These are phyloP conservation scores for Etheostoma spectabile DNA, from an alignment of 2,113 vertebrate genomes.

Conservation along the genomic window DNA sequence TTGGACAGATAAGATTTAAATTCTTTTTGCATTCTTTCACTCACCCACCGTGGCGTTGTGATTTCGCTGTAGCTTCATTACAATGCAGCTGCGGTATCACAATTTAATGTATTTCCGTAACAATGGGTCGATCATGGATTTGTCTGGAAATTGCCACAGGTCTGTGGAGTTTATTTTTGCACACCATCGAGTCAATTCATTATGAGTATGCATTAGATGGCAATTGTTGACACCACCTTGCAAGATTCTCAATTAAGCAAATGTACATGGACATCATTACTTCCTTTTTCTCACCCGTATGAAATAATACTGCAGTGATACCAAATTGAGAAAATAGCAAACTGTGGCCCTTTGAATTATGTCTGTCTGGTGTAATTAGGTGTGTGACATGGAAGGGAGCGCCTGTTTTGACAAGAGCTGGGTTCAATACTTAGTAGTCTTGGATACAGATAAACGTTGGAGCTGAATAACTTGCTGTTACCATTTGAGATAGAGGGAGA, in stretches of 20 bases:
- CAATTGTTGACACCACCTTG: constrained; percentile 61
- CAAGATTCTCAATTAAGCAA: constrained; percentile 65
- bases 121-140: constrained; percentile 62
- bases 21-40: constrained; percentile 22
- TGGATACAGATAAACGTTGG: constrained; percentile 61
- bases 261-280: constrained; percentile 56
- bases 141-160: constrained; percentile 64
- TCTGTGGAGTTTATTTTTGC: constrained; percentile 51
- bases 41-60: constrained; percentile 19
- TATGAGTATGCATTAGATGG: constrained; percentile 53
- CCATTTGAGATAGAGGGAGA: constrained; percentile 51
- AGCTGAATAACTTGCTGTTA: constrained; percentile 64
- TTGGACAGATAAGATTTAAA: constrained; percentile 33
- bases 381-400: constrained; percentile 56
- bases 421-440: constrained; percentile 61
- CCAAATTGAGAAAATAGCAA: constrained; percentile 53
- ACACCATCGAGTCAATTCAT: constrained; percentile 59
- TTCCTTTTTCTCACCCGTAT: constrained; percentile 47
- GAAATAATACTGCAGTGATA: constrained; percentile 52
- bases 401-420: constrained; percentile 56
- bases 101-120: constrained; percentile 68
- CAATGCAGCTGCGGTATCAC: constrained; percentile 44
- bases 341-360: constrained; percentile 67
- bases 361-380: constrained; percentile 65
- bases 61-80: constrained; percentile 59